These are phyloP conservation scores for Gymnocephalus cernua DNA, from an alignment of 2,113 vertebrate species.

Conservation along the genomic window DNA sequence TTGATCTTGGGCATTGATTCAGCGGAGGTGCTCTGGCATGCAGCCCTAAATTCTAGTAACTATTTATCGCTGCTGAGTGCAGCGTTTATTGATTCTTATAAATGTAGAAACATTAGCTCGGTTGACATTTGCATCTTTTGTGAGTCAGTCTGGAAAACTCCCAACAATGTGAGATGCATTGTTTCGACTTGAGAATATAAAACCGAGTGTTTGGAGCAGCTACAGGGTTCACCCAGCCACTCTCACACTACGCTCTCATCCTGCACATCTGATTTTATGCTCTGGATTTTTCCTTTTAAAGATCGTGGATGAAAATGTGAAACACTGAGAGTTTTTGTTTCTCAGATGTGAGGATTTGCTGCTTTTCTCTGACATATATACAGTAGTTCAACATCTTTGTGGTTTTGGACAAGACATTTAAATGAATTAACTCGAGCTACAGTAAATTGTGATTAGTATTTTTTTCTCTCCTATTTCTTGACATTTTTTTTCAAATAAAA, in stretches of 20 bases:
- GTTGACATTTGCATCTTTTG: not conserved
- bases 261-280: slow-evolving; percentile 8
- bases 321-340: not conserved
- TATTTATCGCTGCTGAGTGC: not conserved
- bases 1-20: not conserved
- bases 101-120: not conserved
- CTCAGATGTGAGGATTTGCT: not conserved
- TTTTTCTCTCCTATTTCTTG: not conserved
- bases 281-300: not conserved
- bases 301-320: not conserved
- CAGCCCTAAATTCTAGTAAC: not conserved
- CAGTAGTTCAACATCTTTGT: too few relatives aligned
- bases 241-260: not conserved
- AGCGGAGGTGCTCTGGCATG: not conserved
- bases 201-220: not conserved
- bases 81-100: slow-evolving; percentile 6
- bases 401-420: not conserved
- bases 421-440: not conserved
- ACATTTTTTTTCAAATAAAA: too few relatives aligned
- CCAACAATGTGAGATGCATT: not conserved
- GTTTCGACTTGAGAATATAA: not conserved
- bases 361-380: not conserved
- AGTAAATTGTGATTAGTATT: not conserved
- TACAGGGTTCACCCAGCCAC: slow-evolving; percentile 1
- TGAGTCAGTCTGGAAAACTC: slow-evolving; percentile 8